Base-by-base conservation (phyloP, 2,113 vertebrate species). In the Halichoerus grypus region DNA sequence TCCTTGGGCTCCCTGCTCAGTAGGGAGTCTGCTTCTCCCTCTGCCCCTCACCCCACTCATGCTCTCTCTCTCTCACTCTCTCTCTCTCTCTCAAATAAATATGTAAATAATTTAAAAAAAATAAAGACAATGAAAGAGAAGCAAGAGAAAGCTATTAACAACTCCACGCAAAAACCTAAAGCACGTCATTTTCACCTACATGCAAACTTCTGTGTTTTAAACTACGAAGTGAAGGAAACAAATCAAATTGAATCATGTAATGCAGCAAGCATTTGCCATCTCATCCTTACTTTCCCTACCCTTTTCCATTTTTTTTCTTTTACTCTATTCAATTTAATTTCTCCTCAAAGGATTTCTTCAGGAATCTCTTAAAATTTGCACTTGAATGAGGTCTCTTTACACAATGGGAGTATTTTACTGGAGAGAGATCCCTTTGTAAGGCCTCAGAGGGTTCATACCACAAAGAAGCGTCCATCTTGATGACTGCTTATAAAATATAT, bases 351-450 rank as follows among this genome's bases (percentile, higher is more conserved):
- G 9, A 51, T 33, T 84, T 69, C 15, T 55, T 67, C 24, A 24
- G 79, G 63, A 80, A 95, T 81, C 55, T 81, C 84, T 94, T 69
- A 79, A 91, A 91, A 92, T 90, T 0, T 95, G 55, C 74, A 83
- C 74, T n/a, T 98, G n/a, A 96, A 97, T 79, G 21, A 42, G 11
- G 7, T 88, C 36, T 85, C 57, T 88, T 72, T 57, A 65, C 11
- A 57, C 16, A 61, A 15, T 18, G 19, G 33, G 24, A 81, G 72
- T 59, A 22, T 67, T 61, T 22, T 77, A 1, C 51, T 76, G 67
- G 19, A 82, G 63, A 31, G 46, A 85, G 81, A 53, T 22, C 49
- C 19, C 65, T 93, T 49, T 80, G 49, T 36, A 80, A 94, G 18
- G 89, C 49, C 36, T 15, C n/a, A n/a, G 3, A 55, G 36, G 69